A percentile compares a stretch with the other conserved stretches of the same genome.
phyloP scores from a whole-genome alignment of 2,888 invertebrate species.

The Leptogaster cylindrica region DNA sequence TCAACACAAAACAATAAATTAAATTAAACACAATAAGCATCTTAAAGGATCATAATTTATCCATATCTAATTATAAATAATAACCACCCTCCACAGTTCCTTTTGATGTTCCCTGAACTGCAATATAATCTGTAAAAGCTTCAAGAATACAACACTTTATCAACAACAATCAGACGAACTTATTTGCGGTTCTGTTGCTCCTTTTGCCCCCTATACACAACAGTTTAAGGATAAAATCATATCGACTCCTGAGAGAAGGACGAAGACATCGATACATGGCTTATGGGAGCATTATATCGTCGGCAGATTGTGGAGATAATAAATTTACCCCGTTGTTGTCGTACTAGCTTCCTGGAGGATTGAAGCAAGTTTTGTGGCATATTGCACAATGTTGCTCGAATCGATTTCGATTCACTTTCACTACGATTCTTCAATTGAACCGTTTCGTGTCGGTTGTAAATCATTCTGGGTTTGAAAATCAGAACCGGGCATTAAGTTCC shows the following conservation, averaged over 20 bases:
- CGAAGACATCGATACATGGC: background rate
- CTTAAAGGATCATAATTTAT: too few species aligned
- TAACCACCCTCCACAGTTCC: too few species aligned
- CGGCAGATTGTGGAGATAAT: background rate
- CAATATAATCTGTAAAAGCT: too few species aligned
- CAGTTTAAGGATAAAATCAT: background rate
- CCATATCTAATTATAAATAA: too few species aligned
- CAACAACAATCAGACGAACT: background rate
- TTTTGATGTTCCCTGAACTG: too few species aligned
- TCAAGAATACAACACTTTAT: constrained; percentile 1
- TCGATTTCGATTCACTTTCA: background rate
- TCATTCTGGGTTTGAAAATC: background rate
- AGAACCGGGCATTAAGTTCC: background rate
- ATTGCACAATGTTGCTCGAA: background rate
- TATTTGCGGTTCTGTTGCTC: background rate
- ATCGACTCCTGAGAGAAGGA: background rate
- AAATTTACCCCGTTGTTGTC: constrained; percentile 1
- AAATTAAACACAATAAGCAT: too few species aligned
- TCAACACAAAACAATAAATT: too few species aligned
- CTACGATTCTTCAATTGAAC: background rate
- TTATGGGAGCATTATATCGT: background rate
- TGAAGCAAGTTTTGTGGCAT: background rate
- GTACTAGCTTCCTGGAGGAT: background rate
- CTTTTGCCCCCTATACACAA: background rate
- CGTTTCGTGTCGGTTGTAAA: background rate